Percentiles rank a stretch among this genome's conserved stretches.
These are phyloP conservation scores for Archegozetes longisetosus DNA, from an alignment of 1,140 invertebrate genomes.

Conservation along the genomic window DNA sequence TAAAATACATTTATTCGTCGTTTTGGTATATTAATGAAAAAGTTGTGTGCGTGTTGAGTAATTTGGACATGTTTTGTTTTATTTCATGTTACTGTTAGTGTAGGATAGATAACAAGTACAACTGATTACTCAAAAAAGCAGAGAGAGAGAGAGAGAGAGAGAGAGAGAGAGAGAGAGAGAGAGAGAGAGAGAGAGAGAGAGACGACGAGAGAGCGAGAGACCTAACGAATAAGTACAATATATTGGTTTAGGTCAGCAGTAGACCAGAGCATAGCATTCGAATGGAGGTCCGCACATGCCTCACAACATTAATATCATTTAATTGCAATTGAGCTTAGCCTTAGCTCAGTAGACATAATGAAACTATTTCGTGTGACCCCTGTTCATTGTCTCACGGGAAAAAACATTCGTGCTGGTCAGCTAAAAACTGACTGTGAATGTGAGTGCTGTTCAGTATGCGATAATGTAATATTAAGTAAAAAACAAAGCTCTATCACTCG, in stretches of 20 bases:
- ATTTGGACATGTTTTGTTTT: no score
- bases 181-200: background rate
- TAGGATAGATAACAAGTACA: no score
- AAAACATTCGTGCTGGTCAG: background rate
- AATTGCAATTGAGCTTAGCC: background rate
- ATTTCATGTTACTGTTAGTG: no score
- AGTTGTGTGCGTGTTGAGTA: no score
- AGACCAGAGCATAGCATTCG: background rate
- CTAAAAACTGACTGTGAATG: background rate
- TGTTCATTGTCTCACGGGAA: background rate
- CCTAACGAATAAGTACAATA: background rate
- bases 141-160: no score
- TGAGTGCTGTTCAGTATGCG: no score
- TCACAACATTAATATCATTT: background rate
- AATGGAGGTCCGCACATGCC: background rate
- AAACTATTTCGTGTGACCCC: background rate
- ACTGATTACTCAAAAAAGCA: background rate
- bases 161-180: background rate
- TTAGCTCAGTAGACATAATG: background rate
- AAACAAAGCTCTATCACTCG: background rate
- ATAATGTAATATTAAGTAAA: background rate
- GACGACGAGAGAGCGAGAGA: background rate
- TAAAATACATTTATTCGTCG: no score
- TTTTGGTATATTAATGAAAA: no score
- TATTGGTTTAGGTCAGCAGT: background rate